Base-by-base conservation (phyloP, 2,888 invertebrate genomes). In the Dorcus parallelipipedus region DNA sequence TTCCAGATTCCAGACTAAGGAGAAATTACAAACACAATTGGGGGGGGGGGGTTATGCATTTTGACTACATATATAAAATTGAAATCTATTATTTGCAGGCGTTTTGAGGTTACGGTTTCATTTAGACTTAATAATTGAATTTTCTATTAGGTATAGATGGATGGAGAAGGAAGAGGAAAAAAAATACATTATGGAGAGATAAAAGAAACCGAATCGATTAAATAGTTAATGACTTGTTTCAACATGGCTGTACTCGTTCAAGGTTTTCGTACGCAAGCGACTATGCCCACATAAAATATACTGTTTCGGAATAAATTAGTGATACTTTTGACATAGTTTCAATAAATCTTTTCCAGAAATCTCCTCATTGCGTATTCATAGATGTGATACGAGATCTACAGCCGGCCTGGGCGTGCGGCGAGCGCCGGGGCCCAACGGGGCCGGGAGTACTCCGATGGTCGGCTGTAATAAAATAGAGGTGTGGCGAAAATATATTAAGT, bases 361-460 rank as follows among this genome's bases (percentile, higher is more conserved):
- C 66, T 67, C 65, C 69, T 69, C 69, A 69, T 69, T 68, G 64
- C 60, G 64, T 69, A 69, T 69, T 66, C 69, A 69, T 69, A 67
- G 66, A 67, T 65, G 64, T 67, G 68, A 69, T 68, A 68, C 53
- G 62, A 66, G 64, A 66, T 65, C 68, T 68, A 67, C 60, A 64
- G 63, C 58, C 48, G 62, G 38, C 63, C 67, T 59, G 38, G 9
- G 33, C 33, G 23, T 39, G 38, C 47, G 45, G 54, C 41, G 51
- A 3, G 23, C 17, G 23, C 9, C 39, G 23, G 9, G 3, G 17
- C 41, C 8, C 20, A 10, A 14, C 41, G 9, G 14, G 17, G 4
- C 10, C 9, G 3, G 33, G 23, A 43, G 14, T 51, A 26, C 38
- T 58, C 38, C 33, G 40, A 54, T 56, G 67, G 59, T 51, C 66